Evolutionary conservation across 1,140 invertebrate genomes (phyloP).

Genomic region (Leptoteleia sp.): DNA sequence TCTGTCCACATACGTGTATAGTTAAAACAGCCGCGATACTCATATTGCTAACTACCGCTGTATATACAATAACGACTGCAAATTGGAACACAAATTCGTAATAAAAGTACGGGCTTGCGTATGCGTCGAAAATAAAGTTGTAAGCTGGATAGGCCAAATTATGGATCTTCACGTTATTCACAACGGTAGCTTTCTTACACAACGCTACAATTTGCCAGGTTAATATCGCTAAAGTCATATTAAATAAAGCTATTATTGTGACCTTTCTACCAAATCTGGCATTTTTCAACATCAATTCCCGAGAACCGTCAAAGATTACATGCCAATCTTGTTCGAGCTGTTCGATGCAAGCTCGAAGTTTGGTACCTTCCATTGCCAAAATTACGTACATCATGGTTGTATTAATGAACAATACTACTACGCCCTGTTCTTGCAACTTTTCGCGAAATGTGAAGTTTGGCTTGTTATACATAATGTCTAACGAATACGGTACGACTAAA

Average conservation of each 20-base stretch:
- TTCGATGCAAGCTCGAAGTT: slow-evolving; percentile 1
- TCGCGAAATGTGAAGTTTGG: not conserved
- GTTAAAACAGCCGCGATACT: too few relatives aligned
- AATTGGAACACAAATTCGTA: too few relatives aligned
- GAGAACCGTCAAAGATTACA: slow-evolving; percentile 5
- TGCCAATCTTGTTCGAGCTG: slow-evolving; percentile 25
- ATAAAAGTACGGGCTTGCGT: slow-evolving; percentile 26
- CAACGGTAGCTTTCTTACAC: too few relatives aligned
- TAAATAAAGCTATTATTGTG: not conserved
- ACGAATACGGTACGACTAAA: slow-evolving; percentile 12
- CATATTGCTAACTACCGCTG: too few relatives aligned
- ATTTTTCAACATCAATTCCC: too few relatives aligned
- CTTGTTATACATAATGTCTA: not conserved
- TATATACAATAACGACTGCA: too few relatives aligned
- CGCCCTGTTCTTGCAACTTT: slow-evolving; percentile 6
- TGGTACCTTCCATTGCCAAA: not conserved
- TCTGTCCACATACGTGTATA: too few relatives aligned
- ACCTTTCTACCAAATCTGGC: slow-evolving; percentile 4
- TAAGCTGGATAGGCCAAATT: slow-evolving; percentile 15
- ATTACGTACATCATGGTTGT: slow-evolving; percentile 18
- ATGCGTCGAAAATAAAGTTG: slow-evolving; percentile 15
- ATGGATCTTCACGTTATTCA: slow-evolving; percentile 7
- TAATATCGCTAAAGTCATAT: not conserved
- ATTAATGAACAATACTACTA: not conserved
- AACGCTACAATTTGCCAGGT: too few relatives aligned